Evolutionary conservation across 2,888 invertebrate genomes (phyloP).

Genomic region (Platynereis dumerilii): DNA sequence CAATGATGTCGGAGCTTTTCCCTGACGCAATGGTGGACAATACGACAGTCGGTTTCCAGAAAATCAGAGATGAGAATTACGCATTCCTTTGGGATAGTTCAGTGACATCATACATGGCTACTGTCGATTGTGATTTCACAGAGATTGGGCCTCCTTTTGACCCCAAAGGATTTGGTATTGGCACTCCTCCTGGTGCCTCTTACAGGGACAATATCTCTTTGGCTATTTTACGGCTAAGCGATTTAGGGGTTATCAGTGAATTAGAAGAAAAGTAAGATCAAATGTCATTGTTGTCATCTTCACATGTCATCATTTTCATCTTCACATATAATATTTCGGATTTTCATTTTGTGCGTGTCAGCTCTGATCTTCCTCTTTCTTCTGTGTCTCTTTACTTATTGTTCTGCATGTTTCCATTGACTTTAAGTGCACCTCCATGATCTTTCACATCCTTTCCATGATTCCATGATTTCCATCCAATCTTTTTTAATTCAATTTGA

Average conservation of each 20-base stretch:
- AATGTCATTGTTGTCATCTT: too few relatives aligned
- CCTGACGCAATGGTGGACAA: slow-evolving; percentile 49
- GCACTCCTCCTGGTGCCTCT: slow-evolving; percentile 56
- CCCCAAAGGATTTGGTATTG: slow-evolving; percentile 59
- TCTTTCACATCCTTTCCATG: too few relatives aligned
- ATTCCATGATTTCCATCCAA: too few relatives aligned
- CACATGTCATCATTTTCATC: too few relatives aligned
- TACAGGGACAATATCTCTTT: slow-evolving; percentile 56
- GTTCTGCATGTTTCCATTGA: too few relatives aligned
- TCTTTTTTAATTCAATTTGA: too few relatives aligned
- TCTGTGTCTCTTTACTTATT: too few relatives aligned
- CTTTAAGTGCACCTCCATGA: too few relatives aligned
- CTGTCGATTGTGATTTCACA: slow-evolving; percentile 52
- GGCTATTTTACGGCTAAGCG: slow-evolving; percentile 53
- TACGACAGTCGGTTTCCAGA: background rate
- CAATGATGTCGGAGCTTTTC: slow-evolving; percentile 56
- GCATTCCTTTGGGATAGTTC: slow-evolving; percentile 61
- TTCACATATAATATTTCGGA: too few relatives aligned
- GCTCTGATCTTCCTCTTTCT: too few relatives aligned
- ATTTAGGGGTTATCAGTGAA: slow-evolving; percentile 50
- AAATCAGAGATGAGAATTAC: background rate
- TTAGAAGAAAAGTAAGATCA: slow-evolving; percentile 51
- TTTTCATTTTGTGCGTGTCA: too few relatives aligned
- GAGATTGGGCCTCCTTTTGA: slow-evolving; percentile 60
- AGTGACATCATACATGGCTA: slow-evolving; percentile 56